Evolutionary conservation across 2,113 vertebrate genomes (phyloP), one percentile per base, ranked within the genome.

Genomic region (Chaetodon auriga): DNA sequence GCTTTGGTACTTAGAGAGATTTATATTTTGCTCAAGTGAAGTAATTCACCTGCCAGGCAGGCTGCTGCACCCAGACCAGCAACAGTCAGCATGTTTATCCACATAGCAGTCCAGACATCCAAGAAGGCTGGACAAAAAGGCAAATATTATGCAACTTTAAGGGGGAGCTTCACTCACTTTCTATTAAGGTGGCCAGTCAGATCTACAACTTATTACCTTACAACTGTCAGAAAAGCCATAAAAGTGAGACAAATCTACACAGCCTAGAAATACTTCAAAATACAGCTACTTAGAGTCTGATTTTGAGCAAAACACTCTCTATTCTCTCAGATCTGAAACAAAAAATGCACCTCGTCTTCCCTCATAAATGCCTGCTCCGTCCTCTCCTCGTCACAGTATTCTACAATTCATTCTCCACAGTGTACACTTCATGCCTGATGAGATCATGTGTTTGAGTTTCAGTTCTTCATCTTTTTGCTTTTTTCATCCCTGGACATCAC

Each of bases 31-130:
- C 68, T 68, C 18, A 30, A 49, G 38, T 60, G 55, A 79, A 75
- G 62, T 65, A 43, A 69, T 81, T 88, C 88, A 89, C 88, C 81
- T 87, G 83, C 80, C 79, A 87, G 79, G 55, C 68, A 71, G 85
- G 83, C 75, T 69, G 82, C 82, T 86, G 65, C 23, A 78, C 46
- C 69, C 57, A 73, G 49, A 12, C 36, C 71, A 38, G 68, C 68
- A 73, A 25, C 60, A 79, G 57, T 66, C 65, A 61, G 78, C 46
- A 46, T 82, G 79, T 86, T 84, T 79, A 77, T 77, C 55, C 80
- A 80, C 72, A 87, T 0, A 66, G 54, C 72, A 73, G 64, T 63
- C 41, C 75, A 80, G 72, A 69, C 53, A 16, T 71, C 60, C 54
- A 81, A 70, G 77, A 53, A n/a, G 48, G 61, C 80, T 65, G 78